phyloP scores from a whole-genome alignment of 2,888 invertebrate species.

The Drosophila birchii region DNA sequence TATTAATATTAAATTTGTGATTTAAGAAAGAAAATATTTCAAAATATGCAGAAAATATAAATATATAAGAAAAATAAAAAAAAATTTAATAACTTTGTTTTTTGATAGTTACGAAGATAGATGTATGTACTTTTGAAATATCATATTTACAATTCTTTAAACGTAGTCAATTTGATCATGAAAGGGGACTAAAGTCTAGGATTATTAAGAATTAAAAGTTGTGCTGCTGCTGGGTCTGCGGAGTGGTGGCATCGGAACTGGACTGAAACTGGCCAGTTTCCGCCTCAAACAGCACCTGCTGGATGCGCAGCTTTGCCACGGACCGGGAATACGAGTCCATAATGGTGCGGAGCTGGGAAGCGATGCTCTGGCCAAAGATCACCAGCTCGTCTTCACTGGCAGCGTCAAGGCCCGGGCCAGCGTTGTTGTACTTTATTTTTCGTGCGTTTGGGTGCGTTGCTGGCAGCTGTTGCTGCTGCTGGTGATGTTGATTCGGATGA shows the following conservation, averaged over 20 bases:
- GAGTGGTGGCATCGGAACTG: slow-evolving; percentile 35
- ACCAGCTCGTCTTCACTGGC: slow-evolving; percentile 68
- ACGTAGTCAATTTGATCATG: background rate
- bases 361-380: slow-evolving; percentile 77
- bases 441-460: slow-evolving; percentile 26
- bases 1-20: background rate
- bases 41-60: background rate
- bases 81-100: background rate
- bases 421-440: slow-evolving; percentile 15
- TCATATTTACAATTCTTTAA: background rate
- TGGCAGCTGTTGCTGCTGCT: slow-evolving; percentile 40
- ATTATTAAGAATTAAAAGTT: slow-evolving; percentile 16
- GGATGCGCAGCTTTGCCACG: slow-evolving; percentile 81
- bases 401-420: slow-evolving; percentile 6
- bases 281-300: slow-evolving; percentile 81
- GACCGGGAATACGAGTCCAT: slow-evolving; percentile 77
- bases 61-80: background rate
- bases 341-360: slow-evolving; percentile 74
- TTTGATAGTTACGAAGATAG: background rate
- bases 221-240: slow-evolving; percentile 14
- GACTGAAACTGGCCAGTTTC: slow-evolving; percentile 75
- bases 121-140: background rate
- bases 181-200: background rate
- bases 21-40: background rate
- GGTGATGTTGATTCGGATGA: slow-evolving; percentile 15